Percentiles rank a stretch among this genome's conserved stretches.
Conservation (phyloP, 2,113 vertebrate species). For the Oncorhynchus masou region DNA sequence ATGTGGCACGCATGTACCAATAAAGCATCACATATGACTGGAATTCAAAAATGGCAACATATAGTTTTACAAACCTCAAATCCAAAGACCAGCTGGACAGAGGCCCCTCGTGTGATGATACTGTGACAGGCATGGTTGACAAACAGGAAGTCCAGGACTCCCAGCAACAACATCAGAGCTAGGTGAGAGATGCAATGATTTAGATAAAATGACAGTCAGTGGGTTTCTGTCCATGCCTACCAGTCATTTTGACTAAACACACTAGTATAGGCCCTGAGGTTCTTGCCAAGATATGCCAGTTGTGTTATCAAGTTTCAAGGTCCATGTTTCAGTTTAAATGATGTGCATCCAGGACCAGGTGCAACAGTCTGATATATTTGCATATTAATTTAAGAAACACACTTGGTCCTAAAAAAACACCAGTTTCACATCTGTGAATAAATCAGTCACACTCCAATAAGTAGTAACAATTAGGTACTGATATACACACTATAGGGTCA, state of each 20-base stretch:
- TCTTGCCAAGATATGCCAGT: neutral
- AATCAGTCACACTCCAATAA: neutral
- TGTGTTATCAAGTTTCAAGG: neutral
- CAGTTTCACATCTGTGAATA: neutral
- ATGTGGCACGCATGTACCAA: slow-evolving; percentile 89
- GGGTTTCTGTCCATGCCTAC: neutral
- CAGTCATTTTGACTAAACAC: neutral
- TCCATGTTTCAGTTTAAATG: neutral
- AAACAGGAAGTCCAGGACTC: slow-evolving; percentile 86
- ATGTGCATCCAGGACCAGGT: slow-evolving; percentile 1
- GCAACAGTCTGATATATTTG: slow-evolving; percentile 29
- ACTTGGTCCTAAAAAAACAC: neutral
- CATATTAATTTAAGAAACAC: slow-evolving; percentile 15
- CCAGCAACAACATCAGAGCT: slow-evolving; percentile 89
- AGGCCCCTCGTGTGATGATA: slow-evolving; percentile 91
- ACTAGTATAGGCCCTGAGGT: too few species aligned
- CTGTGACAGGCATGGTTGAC: slow-evolving; percentile 94
- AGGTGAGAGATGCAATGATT: neutral
- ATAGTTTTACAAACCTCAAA: slow-evolving; percentile 80
- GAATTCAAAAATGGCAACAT: slow-evolving; percentile 37
- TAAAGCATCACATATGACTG: slow-evolving; percentile 63
- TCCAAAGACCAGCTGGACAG: slow-evolving; percentile 95
- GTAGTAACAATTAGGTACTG: neutral
- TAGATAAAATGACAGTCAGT: neutral
- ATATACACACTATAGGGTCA: neutral